Percentiles rank a stretch among this genome's conserved stretches.
Conservation (phyloP, 2,888 invertebrate genomes). For the Hirtodrosophila alboralis region DNA sequence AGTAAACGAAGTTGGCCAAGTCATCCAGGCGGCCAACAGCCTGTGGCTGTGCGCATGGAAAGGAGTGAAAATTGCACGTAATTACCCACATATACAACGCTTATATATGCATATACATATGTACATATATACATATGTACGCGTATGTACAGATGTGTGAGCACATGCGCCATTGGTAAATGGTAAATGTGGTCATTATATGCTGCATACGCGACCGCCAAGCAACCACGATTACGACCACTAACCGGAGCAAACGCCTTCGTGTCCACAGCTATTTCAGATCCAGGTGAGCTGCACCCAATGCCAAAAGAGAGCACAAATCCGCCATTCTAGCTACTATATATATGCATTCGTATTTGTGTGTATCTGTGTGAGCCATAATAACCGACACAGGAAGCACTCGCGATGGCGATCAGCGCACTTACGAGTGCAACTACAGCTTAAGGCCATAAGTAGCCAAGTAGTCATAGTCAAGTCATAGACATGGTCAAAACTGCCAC, state of each 20-base stretch:
- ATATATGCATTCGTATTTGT: conserved; percentile 3
- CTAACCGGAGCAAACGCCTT: conserved; percentile 58
- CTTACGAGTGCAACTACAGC: conserved; percentile 63
- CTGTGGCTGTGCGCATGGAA: conserved; percentile 64
- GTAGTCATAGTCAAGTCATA: conserved; percentile 23
- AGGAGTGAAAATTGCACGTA: conserved; percentile 79
- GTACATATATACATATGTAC: conserved; percentile 1
- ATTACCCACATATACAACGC: conserved; percentile 56
- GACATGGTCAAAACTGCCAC: conserved; percentile 9
- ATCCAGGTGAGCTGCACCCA: conserved; percentile 51
- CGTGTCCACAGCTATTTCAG: conserved; percentile 28
- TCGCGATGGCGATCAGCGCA: conserved; percentile 78
- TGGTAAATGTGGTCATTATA: conserved; percentile 73
- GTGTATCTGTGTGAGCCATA: conserved; percentile 28
- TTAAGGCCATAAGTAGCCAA: conserved; percentile 64
- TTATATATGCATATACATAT: background rate
- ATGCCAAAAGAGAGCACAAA: conserved; percentile 38
- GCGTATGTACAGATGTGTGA: conserved; percentile 8
- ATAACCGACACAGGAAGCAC: conserved; percentile 69
- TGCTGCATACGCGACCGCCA: conserved; percentile 57
- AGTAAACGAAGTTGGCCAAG: conserved; percentile 22
- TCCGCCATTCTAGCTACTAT: conserved; percentile 51
- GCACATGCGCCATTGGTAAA: conserved; percentile 66
- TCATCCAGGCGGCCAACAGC: conserved; percentile 39
- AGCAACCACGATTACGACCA: conserved; percentile 57